Conservation (phyloP, 2,888 invertebrate genomes). For the Protonemura montana region DNA sequence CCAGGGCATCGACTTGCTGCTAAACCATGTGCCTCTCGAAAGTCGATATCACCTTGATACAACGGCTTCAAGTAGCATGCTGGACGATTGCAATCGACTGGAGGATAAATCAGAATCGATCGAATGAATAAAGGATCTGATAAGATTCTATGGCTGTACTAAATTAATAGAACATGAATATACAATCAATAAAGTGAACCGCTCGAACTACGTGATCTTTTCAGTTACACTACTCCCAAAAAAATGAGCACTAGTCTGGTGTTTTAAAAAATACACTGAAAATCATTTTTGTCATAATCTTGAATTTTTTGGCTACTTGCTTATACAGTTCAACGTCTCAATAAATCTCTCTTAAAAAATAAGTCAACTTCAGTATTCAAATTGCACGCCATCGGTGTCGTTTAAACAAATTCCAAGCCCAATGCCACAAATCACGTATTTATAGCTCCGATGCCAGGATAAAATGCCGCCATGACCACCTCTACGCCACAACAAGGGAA, state of each 20-base stretch:
- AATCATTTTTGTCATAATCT: too few species aligned
- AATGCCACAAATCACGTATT: too few species aligned
- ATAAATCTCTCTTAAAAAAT: too few species aligned
- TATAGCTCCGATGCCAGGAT: too few species aligned
- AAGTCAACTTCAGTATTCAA: too few species aligned
- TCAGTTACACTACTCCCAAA: too few species aligned
- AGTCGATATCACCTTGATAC: neutral
- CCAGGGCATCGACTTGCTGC: constrained; percentile 1
- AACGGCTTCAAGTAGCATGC: neutral
- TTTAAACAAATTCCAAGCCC: too few species aligned
- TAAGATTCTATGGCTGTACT: neutral
- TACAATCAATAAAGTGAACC: neutral
- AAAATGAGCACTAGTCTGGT: too few species aligned
- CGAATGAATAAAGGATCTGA: neutral
- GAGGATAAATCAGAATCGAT: neutral
- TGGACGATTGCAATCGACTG: neutral
- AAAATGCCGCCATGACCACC: neutral
- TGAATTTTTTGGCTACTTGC: too few species aligned
- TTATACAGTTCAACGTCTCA: too few species aligned
- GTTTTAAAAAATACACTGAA: too few species aligned
- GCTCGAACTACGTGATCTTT: neutral
- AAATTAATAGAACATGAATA: neutral
- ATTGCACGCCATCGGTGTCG: too few species aligned
- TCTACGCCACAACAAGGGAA: neutral
- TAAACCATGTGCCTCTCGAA: neutral